phyloP scores from a whole-genome alignment of 2,113 vertebrate genomes.

The Bagarius yarrelli region DNA sequence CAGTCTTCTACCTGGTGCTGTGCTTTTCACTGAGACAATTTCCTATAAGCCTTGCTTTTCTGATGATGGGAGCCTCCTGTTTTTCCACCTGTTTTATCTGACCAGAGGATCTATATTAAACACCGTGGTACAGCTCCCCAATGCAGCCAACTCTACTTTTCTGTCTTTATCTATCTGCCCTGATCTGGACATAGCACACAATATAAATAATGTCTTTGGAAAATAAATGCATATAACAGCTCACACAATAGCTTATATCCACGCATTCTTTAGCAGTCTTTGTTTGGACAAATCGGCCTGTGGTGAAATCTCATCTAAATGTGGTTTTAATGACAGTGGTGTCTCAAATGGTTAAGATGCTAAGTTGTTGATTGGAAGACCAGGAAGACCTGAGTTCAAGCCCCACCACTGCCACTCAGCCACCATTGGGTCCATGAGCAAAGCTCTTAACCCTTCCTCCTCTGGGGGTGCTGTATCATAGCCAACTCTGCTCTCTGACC shows the following conservation, averaged over 20 bases:
- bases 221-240: not conserved
- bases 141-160: slow-evolving; percentile 60
- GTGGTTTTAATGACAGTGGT: too few species aligned
- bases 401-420: too few species aligned
- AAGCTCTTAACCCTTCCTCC: too few species aligned
- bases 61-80: slow-evolving; percentile 67
- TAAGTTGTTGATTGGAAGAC: too few species aligned
- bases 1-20: slow-evolving; percentile 9
- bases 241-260: not conserved
- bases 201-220: slow-evolving; percentile 55
- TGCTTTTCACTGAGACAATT: slow-evolving; percentile 59
- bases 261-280: too few species aligned
- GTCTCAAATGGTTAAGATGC: too few species aligned
- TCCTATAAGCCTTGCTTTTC: slow-evolving; percentile 63
- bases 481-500: too few species aligned
- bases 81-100: slow-evolving; percentile 63
- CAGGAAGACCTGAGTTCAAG: too few species aligned
- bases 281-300: too few species aligned
- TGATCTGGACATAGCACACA: slow-evolving; percentile 50
- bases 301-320: too few species aligned
- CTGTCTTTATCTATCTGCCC: slow-evolving; percentile 50
- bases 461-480: too few species aligned
- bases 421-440: too few species aligned
- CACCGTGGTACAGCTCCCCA: slow-evolving; percentile 50
- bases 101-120: slow-evolving; percentile 74